Base-by-base conservation (phyloP, 2,797 vertebrate species). In the Phylloscopus collybita region DNA sequence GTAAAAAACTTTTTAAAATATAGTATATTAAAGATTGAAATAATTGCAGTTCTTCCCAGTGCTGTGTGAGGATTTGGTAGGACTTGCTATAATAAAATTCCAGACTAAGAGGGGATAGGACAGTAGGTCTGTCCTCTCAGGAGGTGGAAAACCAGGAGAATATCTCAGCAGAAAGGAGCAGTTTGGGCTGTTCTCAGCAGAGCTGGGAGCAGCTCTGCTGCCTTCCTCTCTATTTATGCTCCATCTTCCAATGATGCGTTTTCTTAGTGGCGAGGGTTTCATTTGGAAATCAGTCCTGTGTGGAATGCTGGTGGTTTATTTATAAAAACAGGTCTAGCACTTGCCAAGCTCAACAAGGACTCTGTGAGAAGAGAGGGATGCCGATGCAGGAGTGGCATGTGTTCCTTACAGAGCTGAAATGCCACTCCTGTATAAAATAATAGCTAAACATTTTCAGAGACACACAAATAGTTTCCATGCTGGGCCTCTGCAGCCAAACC, bases 241-340 rank as follows among this genome's bases (percentile, higher is more conserved):
- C 57, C 44, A 3, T 54, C 32, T n/a, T 76, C 23, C n/a, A 38
- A 23, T 32, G 32, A 23, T 19, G 13, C 11, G 1, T 50, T 45
- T 75, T 72, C 26, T 26, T 65, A 53, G 36, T 2, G 3, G 38
- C 0, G 0, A 79, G 54, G 7, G 42, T 92, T 91, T 66, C 16
- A 8, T 38, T 94, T 86, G 76, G 74, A 56, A 82, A 70, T 60
- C 27, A 29, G 72, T 59, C 19, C 82, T 44, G 23, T 44, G 36
- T 76, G 88, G 94, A 88, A 94, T 92, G 86, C 87, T 88, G 76
- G 73, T 59, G 76, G 62, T 79, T 93, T 95, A 90, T 96, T 95
- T 95, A 84, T 95, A 80, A 94, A 92, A 95, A 76, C 90, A 47
- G 60, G 49, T 54, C 66, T 36, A 49, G 26, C 50, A n/a, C 80